Evolutionary conservation across 2,797 vertebrate genomes (phyloP).

Genomic region (Epinephelus malabaricus): DNA sequence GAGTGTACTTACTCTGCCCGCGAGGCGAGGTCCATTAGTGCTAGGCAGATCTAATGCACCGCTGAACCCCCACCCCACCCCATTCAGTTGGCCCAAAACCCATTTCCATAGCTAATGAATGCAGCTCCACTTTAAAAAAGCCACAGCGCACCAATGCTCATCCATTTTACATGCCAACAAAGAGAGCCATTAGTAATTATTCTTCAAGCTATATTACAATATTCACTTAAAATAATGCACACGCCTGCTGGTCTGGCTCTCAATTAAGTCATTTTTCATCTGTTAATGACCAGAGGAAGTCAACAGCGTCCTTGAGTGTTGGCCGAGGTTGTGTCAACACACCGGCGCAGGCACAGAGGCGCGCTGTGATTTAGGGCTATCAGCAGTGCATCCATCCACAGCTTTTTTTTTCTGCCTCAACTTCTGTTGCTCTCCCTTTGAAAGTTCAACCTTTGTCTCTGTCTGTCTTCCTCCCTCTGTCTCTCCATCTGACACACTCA

Average conservation of each 20-base stretch:
- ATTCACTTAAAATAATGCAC: slow-evolving; percentile 93
- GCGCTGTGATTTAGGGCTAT: slow-evolving; percentile 87
- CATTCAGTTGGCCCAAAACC: slow-evolving; percentile 87
- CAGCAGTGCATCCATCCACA: slow-evolving; percentile 84
- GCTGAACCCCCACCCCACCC: slow-evolving; percentile 73
- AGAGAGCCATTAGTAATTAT: slow-evolving; percentile 91
- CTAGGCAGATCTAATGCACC: slow-evolving; percentile 86
- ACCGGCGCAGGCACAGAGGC: slow-evolving; percentile 69
- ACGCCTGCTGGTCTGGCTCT: slow-evolving; percentile 88
- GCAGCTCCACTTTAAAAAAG: slow-evolving; percentile 86
- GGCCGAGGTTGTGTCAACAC: slow-evolving; percentile 88
- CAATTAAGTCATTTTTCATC: slow-evolving; percentile 94
- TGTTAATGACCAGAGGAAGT: slow-evolving; percentile 91
- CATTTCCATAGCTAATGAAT: slow-evolving; percentile 93
- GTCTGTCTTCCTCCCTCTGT: slow-evolving; percentile 45
- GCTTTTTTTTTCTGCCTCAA: slow-evolving; percentile 50
- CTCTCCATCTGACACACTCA: slow-evolving; percentile 52
- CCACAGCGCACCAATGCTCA: slow-evolving; percentile 86
- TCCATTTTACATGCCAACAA: slow-evolving; percentile 91
- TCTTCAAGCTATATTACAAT: slow-evolving; percentile 90
- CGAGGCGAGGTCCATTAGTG: slow-evolving; percentile 87
- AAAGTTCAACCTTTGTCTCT: slow-evolving; percentile 61
- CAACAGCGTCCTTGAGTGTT: slow-evolving; percentile 90
- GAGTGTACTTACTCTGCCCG: slow-evolving; percentile 70
- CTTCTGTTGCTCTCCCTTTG: slow-evolving; percentile 70